phyloP scores from a whole-genome alignment of 2,113 vertebrate species.

The Octodon degus region DNA sequence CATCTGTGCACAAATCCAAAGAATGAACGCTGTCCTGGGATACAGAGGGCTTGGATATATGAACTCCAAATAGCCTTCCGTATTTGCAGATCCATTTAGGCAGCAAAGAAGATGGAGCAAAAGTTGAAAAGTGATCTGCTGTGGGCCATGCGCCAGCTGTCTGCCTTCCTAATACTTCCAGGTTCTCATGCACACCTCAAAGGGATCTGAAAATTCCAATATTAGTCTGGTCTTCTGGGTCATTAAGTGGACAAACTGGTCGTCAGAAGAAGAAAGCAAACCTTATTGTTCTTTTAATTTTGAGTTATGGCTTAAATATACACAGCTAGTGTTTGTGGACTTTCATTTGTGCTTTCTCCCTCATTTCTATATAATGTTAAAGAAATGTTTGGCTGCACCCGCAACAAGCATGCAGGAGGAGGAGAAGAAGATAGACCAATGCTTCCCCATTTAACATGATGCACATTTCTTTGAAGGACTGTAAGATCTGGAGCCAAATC shows the following conservation, averaged over 20 bases:
- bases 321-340: not conserved
- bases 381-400: not conserved
- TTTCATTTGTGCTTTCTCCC: not conserved
- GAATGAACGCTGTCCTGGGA: fast-evolving
- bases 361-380: not conserved
- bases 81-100: not conserved
- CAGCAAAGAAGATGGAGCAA: not conserved
- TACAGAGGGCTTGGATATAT: not conserved
- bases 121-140: not conserved
- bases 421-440: not conserved
- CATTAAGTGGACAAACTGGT: not conserved
- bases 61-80: not conserved
- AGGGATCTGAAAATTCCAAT: not conserved
- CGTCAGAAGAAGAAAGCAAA: not conserved
- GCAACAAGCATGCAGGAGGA: not conserved
- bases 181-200: not conserved
- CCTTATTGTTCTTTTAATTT: not conserved
- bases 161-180: not conserved
- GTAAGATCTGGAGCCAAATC: not conserved
- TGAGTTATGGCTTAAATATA: not conserved
- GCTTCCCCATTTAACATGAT: not conserved
- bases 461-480: not conserved
- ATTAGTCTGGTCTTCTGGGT: not conserved
- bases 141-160: not conserved
- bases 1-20: not conserved